Evolutionary conservation across 2,797 vertebrate species (phyloP).

Genomic region (Helicolenus hilgendorfi): DNA sequence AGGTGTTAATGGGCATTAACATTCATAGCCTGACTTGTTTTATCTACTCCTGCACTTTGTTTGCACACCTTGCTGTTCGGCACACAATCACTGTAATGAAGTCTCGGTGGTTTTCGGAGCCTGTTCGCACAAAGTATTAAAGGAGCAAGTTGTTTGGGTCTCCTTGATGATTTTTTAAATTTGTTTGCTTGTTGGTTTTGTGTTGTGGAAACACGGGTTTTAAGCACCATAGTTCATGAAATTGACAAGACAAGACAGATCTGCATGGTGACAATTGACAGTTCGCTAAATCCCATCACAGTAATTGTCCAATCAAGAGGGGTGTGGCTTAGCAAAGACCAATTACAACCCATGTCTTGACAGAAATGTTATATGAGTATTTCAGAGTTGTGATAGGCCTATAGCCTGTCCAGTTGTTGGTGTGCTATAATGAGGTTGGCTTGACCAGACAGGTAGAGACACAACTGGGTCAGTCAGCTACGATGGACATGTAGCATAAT

Average conservation of each 20-base stretch:
- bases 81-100: conserved; percentile 55
- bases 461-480: conserved; percentile 65
- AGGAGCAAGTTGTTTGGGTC: neutral
- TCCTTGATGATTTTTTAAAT: neutral
- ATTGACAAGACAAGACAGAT: neutral
- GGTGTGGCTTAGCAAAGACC: neutral
- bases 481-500: conserved; percentile 34
- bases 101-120: conserved; percentile 19
- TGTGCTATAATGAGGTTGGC: neutral
- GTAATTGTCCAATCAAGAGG: neutral
- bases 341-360: neutral
- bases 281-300: neutral
- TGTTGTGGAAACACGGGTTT: neutral
- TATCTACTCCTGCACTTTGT: conserved; percentile 60
- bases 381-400: neutral
- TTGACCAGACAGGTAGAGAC: conserved; percentile 55
- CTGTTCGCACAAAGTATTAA: conserved; percentile 33
- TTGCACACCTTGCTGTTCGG: conserved; percentile 51
- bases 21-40: conserved; percentile 56
- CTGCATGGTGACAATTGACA: neutral
- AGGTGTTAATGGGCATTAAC: conserved; percentile 62
- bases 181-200: neutral
- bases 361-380: neutral
- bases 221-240: neutral
- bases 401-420: neutral